Evolutionary conservation across 1,140 invertebrate genomes (phyloP), one percentile per base, ranked within the genome.

Genomic region (Mizuhopecten yessoensis): DNA sequence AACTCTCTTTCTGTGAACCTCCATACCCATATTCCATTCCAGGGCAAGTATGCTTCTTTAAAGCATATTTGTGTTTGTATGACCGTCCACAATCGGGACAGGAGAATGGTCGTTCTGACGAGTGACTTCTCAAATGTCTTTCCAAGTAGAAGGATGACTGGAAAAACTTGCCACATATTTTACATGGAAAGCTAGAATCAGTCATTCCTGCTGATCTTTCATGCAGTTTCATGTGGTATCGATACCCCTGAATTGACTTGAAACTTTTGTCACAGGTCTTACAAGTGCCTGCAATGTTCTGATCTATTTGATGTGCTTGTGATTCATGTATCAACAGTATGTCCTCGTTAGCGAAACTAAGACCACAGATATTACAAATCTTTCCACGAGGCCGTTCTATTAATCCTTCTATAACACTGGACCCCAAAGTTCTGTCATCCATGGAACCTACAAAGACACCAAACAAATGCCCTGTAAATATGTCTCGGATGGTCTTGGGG

Each of bases 21-120:
- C 23, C n/a, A 1, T n/a, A n/a, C 23, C n/a, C 1, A 29, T 75
- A n/a, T 29, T 75, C 57, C 57, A 75, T 29, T 29, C 57, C 57
- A 29, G 23, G n/a, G 23, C 89, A 90, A 34, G 86, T 2, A 34
- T 90, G 89, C n/a, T 29, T 17, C n/a, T 17, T 49, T 49, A 90
- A 87, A n/a, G 89, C 89, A 87, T 87, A 39, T 90, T 90, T 90
- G 33, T 90, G 86, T 90, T 90, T 90, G 17, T 90, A 90, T 0
- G 86, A 3, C 49, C 86, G 42, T 29, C 86, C 86, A 87, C 89
- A 90, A 23, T n/a, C 17, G 0, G 20, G 1, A 90, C 89, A 90
- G 10, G 49, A 86, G 87, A 49, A 34, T 23, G 89, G 89, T 23
- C 89, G 86, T 11, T 90, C 89, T 34, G 86, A 34, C 17, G 89